Percentiles rank a stretch among this genome's conserved stretches.
Evolutionary conservation across 2,797 vertebrate species (phyloP).

Genomic region (Coendou prehensilis): DNA sequence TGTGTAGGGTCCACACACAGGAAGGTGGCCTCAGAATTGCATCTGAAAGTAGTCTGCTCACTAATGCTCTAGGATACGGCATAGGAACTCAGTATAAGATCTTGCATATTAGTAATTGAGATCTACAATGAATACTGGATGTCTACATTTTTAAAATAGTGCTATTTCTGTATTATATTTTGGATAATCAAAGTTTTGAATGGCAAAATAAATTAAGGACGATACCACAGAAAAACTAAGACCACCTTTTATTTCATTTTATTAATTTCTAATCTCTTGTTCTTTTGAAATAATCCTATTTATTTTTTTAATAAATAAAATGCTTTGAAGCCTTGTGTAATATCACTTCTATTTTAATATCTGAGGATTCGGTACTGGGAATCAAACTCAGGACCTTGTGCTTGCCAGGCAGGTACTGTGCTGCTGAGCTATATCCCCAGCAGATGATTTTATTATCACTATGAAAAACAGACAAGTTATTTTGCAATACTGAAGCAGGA

Average conservation of each 20-base stretch:
- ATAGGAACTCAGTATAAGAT: neutral
- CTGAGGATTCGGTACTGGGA: neutral
- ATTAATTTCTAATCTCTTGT: neutral
- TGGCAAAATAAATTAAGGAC: neutral
- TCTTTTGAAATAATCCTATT: neutral
- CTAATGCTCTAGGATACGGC: too few relatives aligned
- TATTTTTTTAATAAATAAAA: neutral
- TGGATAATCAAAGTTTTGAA: neutral
- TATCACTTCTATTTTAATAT: neutral
- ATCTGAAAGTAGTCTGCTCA: neutral
- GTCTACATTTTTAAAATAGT: neutral
- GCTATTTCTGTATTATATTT: neutral
- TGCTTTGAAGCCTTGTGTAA: neutral
- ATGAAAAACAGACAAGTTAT: neutral
- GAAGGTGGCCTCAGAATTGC: neutral
- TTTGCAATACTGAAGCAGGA: neutral
- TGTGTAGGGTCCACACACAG: neutral
- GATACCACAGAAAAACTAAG: neutral
- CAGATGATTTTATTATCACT: neutral
- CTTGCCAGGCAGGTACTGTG: too few relatives aligned
- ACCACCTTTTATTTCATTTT: neutral
- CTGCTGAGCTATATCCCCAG: too few relatives aligned
- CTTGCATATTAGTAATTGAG: neutral
- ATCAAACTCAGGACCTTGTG: too few relatives aligned
- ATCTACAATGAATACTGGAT: neutral